These are phyloP conservation scores for Xyliphius kryptos DNA, from an alignment of 2,113 vertebrate species.

Conservation along the genomic window DNA sequence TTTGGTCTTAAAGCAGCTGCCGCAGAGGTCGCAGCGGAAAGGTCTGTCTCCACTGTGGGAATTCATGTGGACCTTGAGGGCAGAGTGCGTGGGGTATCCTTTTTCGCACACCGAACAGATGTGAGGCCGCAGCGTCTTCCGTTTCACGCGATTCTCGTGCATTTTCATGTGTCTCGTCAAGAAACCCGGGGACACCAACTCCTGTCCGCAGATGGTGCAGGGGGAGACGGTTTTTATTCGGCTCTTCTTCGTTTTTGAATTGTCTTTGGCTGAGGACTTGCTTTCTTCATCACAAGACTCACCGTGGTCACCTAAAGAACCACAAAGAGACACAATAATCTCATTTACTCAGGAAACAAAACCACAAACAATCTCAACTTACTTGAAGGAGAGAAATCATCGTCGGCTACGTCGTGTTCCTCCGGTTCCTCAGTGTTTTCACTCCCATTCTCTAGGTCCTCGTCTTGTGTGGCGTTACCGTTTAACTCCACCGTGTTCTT, in stretches of 20 bases:
- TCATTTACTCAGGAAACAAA: no score
- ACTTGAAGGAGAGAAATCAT: constrained; percentile 6
- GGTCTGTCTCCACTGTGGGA: constrained; percentile 54
- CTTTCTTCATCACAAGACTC: constrained; percentile 5
- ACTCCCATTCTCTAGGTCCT: not conserved
- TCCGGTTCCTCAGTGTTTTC: not conserved
- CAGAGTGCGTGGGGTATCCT: constrained; percentile 63
- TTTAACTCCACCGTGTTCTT: not conserved
- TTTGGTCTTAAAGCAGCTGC: constrained; percentile 63
- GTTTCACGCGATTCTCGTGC: constrained; percentile 35
- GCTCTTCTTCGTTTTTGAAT: no score
- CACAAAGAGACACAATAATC: no score
- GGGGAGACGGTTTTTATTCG: constrained; percentile 51
- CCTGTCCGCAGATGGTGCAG: constrained; percentile 41
- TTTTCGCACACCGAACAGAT: constrained; percentile 59
- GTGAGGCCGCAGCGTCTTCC: constrained; percentile 42
- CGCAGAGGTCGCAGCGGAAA: constrained; percentile 60
- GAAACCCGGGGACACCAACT: constrained; percentile 42
- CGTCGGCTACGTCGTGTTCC: not conserved
- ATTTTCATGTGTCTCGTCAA: constrained; percentile 52
- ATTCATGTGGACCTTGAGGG: constrained; percentile 61
- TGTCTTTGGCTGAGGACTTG: constrained; percentile 32
- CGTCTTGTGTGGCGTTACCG: no score
- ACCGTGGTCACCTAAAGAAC: not conserved
- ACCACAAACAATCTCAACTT: no score